These are phyloP conservation scores for Meloidogyne exigua DNA, from an alignment of 1,140 invertebrate species.

Conservation along the genomic window DNA sequence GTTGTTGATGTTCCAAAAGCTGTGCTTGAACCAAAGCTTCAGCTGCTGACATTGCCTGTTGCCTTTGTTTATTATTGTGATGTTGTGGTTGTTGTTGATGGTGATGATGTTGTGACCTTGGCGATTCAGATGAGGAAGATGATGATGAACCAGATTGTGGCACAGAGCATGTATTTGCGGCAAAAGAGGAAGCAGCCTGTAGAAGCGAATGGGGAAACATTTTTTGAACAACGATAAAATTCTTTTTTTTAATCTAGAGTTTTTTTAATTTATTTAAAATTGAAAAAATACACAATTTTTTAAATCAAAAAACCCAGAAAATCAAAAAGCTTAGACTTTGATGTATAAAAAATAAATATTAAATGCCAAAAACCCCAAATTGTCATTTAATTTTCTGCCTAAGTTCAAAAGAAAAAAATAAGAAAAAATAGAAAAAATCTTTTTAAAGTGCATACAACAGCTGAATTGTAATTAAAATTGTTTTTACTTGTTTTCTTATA, in stretches of 20 bases:
- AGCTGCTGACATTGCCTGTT: slow-evolving; percentile 14
- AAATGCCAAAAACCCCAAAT: neutral
- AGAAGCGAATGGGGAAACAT: slow-evolving; percentile 24
- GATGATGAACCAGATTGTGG: slow-evolving; percentile 13
- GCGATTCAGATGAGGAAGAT: slow-evolving; percentile 11
- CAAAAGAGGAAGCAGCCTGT: slow-evolving; percentile 9
- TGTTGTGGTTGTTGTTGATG: slow-evolving; percentile 5
- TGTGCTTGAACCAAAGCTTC: slow-evolving; percentile 2
- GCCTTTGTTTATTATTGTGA: neutral
- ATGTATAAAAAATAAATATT: too few species aligned
- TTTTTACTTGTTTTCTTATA: too few species aligned
- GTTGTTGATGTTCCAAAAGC: slow-evolving; percentile 16
- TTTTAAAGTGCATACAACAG: neutral
- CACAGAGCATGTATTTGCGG: slow-evolving; percentile 4
- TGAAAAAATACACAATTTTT: neutral
- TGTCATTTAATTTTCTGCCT: neutral
- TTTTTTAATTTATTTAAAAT: slow-evolving; percentile 1
- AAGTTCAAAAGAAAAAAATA: neutral
- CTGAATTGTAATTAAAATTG: neutral
- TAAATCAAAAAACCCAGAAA: too few species aligned
- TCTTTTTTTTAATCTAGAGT: too few species aligned
- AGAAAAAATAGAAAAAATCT: neutral
- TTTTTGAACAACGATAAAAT: too few species aligned
- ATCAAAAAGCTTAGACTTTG: too few species aligned
- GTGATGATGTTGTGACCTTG: neutral